A percentile compares a stretch with the other conserved stretches of the same genome.
Evolutionary conservation across 1,140 invertebrate genomes (phyloP).

Genomic region (Eriocheir sinensis): DNA sequence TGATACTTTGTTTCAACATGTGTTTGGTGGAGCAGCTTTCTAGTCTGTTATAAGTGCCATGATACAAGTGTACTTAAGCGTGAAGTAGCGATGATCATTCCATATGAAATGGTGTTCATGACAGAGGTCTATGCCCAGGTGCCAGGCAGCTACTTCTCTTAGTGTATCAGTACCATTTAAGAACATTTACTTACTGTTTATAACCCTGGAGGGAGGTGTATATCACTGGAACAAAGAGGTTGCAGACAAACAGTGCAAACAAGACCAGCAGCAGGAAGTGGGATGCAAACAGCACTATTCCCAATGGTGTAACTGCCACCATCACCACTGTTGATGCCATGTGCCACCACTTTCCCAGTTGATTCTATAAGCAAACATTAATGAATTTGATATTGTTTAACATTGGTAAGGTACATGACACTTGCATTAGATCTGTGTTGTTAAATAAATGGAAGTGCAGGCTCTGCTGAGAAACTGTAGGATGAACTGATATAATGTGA

Average conservation of each 20-base stretch:
- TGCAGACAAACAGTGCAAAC: neutral
- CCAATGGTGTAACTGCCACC: neutral
- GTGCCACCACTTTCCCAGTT: neutral
- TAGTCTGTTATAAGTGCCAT: neutral
- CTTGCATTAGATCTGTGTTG: too few relatives aligned
- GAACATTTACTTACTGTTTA: neutral
- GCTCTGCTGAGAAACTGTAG: too few relatives aligned
- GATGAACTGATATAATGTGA: too few relatives aligned
- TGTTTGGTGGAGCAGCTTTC: neutral
- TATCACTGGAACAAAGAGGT: neutral
- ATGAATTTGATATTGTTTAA: too few relatives aligned
- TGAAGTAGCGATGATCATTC: conserved; percentile 17
- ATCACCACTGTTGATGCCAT: neutral
- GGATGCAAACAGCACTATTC: neutral
- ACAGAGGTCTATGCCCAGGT: too few relatives aligned
- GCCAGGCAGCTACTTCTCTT: too few relatives aligned
- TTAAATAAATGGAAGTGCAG: too few relatives aligned
- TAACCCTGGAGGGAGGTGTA: neutral
- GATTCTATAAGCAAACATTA: too few relatives aligned
- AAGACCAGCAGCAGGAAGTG: neutral
- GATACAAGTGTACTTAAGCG: neutral
- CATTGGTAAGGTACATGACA: too few relatives aligned
- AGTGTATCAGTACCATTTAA: too few relatives aligned
- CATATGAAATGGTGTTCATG: neutral
- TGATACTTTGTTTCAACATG: neutral